These are phyloP conservation scores for Meteorus sp. DNA, from an alignment of 1,140 invertebrate species.

Conservation along the genomic window DNA sequence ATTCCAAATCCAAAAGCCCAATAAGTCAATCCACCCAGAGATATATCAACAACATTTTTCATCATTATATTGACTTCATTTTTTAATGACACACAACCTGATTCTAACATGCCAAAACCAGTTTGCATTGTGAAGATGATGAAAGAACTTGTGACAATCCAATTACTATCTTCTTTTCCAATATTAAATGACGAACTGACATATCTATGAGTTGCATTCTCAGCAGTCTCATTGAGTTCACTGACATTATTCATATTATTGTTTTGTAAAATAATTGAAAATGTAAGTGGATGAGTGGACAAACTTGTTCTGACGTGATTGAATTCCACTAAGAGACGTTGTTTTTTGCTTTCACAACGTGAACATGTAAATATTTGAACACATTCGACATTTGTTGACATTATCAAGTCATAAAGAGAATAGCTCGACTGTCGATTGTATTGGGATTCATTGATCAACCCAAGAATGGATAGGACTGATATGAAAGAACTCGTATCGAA, in stretches of 20 bases:
- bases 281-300: too few relatives aligned
- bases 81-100: conserved; percentile 88
- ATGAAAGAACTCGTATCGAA: too few relatives aligned
- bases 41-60: conserved; percentile 92
- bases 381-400: not conserved
- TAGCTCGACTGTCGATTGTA: not conserved
- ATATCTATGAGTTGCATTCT: conserved; percentile 24
- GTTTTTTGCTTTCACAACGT: not conserved
- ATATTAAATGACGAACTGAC: conserved; percentile 59
- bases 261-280: too few relatives aligned
- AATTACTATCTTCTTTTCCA: conserved; percentile 81
- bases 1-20: conserved; percentile 94
- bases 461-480: too few relatives aligned
- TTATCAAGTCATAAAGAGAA: not conserved
- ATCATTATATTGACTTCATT: conserved; percentile 98
- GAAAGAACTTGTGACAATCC: conserved; percentile 91
- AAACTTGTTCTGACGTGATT: not conserved
- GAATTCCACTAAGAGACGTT: too few relatives aligned
- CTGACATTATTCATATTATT: not conserved
- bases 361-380: not conserved
- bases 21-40: conserved; percentile 89
- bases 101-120: conserved; percentile 93
- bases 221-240: not conserved
- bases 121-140: conserved; percentile 98
- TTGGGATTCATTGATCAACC: not conserved